Conservation (phyloP, 2,888 invertebrate species). For the Oligia latruncula region DNA sequence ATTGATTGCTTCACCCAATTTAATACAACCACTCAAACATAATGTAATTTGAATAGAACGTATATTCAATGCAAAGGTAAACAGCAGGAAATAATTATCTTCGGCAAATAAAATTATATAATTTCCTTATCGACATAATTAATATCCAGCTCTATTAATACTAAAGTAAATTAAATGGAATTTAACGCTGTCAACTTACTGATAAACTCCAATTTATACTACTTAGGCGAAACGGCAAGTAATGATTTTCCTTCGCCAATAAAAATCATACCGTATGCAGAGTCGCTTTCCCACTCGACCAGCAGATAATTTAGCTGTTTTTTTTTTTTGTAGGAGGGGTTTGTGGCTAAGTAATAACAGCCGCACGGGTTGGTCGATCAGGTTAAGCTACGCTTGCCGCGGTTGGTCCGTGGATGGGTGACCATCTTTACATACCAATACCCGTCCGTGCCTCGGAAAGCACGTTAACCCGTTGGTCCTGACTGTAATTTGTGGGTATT, state of each 20-base stretch:
- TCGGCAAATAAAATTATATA: slow-evolving; percentile 32
- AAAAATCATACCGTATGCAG: neutral
- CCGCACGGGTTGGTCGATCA: too few species aligned
- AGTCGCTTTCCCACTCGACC: neutral
- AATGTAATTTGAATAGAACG: slow-evolving; percentile 21
- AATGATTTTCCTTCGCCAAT: neutral
- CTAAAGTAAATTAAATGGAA: neutral
- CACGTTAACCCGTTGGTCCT: too few species aligned
- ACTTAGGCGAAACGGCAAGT: neutral
- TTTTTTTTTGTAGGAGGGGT: too few species aligned
- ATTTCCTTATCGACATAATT: slow-evolving; percentile 52
- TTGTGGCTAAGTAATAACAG: too few species aligned
- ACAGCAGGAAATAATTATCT: slow-evolving; percentile 61
- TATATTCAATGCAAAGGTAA: slow-evolving; percentile 21
- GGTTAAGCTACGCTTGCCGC: too few species aligned
- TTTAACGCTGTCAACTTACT: neutral
- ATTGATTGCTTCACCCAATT: slow-evolving; percentile 34
- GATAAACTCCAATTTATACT: neutral
- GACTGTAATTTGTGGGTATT: too few species aligned
- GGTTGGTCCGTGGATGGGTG: too few species aligned
- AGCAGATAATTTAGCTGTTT: neutral
- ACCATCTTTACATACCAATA: too few species aligned
- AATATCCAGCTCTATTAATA: slow-evolving; percentile 14
- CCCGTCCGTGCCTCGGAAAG: too few species aligned
- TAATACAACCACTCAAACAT: slow-evolving; percentile 22